These are phyloP conservation scores for Agelastica alni DNA, from an alignment of 2,888 invertebrate species.

Conservation along the genomic window DNA sequence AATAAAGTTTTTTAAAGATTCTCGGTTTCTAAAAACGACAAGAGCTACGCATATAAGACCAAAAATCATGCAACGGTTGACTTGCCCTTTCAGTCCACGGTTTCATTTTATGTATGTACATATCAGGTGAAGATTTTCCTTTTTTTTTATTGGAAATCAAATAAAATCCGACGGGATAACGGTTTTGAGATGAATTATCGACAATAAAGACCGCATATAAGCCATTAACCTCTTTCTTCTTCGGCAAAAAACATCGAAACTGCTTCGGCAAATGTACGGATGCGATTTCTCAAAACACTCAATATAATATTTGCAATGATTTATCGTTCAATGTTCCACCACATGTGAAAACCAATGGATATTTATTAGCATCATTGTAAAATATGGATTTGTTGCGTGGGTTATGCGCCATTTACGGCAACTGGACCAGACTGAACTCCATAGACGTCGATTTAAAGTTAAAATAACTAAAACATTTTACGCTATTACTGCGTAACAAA, in stretches of 20 bases:
- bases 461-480: too few relatives aligned
- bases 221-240: neutral
- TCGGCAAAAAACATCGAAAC: neutral
- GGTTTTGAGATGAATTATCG: neutral
- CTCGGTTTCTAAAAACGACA: too few relatives aligned
- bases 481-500: too few relatives aligned
- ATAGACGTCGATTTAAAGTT: neutral
- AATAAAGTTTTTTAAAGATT: too few relatives aligned
- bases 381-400: slow-evolving; percentile 34
- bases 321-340: slow-evolving; percentile 13
- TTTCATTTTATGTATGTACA: too few relatives aligned
- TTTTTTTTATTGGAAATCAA: neutral
- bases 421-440: slow-evolving; percentile 32
- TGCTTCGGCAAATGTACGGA: slow-evolving; percentile 1
- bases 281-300: slow-evolving; percentile 15
- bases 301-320: slow-evolving; percentile 21
- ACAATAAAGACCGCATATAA: neutral
- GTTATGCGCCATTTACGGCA: slow-evolving; percentile 36
- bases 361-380: slow-evolving; percentile 29
- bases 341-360: slow-evolving; percentile 20
- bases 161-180: neutral
- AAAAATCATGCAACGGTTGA: too few relatives aligned
- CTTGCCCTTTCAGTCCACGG: too few relatives aligned
- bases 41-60: too few relatives aligned
- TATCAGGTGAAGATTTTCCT: too few relatives aligned